phyloP scores from a whole-genome alignment of 2,797 vertebrate genomes.

The Falco berigora region DNA sequence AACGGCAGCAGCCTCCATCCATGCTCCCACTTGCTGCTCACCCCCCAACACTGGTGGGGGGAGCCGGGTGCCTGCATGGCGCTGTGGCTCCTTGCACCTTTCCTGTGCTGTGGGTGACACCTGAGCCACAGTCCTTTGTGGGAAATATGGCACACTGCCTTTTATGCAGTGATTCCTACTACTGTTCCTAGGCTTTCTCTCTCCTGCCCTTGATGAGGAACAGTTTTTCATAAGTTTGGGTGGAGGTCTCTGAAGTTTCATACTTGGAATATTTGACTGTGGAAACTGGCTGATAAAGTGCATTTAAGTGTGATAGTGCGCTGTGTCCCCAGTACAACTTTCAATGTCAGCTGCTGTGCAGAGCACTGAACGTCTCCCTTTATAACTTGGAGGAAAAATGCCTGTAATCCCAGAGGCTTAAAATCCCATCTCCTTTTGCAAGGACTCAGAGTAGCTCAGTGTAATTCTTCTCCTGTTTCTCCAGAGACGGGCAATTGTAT shows the following conservation, averaged over 20 bases:
- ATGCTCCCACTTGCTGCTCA: too few species aligned
- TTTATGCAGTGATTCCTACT: neutral
- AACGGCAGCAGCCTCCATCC: fast-evolving
- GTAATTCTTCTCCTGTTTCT: neutral
- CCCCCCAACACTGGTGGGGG: fast-evolving
- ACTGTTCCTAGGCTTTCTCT: neutral
- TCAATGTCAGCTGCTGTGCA: neutral
- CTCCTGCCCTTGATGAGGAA: neutral
- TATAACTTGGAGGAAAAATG: neutral
- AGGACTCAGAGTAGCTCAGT: neutral
- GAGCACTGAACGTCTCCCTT: neutral
- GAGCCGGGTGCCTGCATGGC: fast-evolving
- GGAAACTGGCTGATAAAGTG: neutral
- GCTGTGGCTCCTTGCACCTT: neutral
- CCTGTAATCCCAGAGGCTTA: neutral
- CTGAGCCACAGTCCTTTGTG: fast-evolving
- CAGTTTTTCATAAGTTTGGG: neutral
- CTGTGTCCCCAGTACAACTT: neutral
- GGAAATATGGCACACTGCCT: neutral
- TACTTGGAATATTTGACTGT: neutral
- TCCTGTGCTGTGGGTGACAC: neutral
- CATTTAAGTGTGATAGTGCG: neutral
- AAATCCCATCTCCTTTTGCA: constrained; percentile 15
- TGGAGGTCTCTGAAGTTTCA: neutral
- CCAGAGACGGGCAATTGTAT: neutral